Evolutionary conservation across 2,888 invertebrate species (phyloP).

Genomic region (Chelonus formosanus): DNA sequence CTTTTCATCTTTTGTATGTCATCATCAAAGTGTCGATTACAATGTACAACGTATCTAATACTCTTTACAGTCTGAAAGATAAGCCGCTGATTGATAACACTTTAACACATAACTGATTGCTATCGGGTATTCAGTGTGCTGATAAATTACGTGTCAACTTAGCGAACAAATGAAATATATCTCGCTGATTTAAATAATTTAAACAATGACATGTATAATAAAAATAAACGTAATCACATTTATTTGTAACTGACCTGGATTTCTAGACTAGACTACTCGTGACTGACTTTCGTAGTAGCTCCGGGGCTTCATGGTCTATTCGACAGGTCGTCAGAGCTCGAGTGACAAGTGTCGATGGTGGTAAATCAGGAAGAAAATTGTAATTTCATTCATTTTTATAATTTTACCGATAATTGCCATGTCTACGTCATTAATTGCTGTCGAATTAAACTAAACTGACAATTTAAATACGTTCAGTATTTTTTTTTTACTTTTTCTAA

Average conservation of each 20-base stretch:
- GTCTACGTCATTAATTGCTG: too few relatives aligned
- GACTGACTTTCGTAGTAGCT: constrained; percentile 1
- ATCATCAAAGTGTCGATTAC: constrained; percentile 12
- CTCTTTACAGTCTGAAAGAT: background rate
- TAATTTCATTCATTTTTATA: too few relatives aligned
- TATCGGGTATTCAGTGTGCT: background rate
- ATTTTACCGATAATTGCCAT: too few relatives aligned
- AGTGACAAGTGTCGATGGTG: background rate
- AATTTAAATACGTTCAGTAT: too few relatives aligned
- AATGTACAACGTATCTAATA: background rate
- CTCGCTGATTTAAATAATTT: too few relatives aligned
- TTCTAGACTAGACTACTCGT: background rate
- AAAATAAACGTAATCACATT: background rate
- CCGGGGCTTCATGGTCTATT: background rate
- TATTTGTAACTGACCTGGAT: background rate
- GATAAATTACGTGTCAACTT: background rate
- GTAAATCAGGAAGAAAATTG: background rate
- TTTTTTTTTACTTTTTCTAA: too few relatives aligned
- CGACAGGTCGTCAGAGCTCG: background rate
- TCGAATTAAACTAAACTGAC: too few relatives aligned
- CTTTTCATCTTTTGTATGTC: constrained; percentile 6
- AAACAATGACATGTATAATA: background rate
- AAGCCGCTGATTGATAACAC: too few relatives aligned
- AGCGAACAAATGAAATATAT: too few relatives aligned
- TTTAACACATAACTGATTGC: background rate